Base-by-base conservation (phyloP, 2,797 vertebrate genomes). In the Enteromius radiatus region DNA sequence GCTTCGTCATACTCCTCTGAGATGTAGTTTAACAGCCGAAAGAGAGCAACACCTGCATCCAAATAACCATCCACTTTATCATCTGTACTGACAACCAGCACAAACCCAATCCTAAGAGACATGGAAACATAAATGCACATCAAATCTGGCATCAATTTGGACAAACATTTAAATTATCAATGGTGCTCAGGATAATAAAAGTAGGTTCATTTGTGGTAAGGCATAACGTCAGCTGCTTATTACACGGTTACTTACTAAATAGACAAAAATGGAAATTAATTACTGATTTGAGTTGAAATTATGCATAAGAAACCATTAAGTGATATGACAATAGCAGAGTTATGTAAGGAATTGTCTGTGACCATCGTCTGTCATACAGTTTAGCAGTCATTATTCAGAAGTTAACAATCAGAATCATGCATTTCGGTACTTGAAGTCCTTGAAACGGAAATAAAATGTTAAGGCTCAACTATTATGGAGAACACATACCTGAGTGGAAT, bases 21-120 rank as follows among this genome's bases (percentile, higher is more conserved):
- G 84, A 98, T 94, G 90, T 97, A 99, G 91, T 96, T 97, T 92
- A 98, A 95, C 84, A 96, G 92, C 91, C 96, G 91, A 95, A 96
- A 96, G 89, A 99, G 94, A 87, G 96, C 97, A 85, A 97, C 91
- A 75, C 97, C 97, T 61, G 95, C 94, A 74, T 98, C 96, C 68
- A 91, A 84, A 86, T 91, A 92, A 85, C 96, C 96, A 93, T 98
- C 96, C 85, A 95, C 91, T 88, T 94, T 92, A 90, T 97, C 95
- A 88, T 96, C 91, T 47, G 94, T 90, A 93, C 91, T 96, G 92
- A 99, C 92, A 92, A 97, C 87, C 91, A 99, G 98, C 90, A 98
- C 96, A 92, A 98, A 96, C 88, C 98, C 98, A 93, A 99, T 97
- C 94, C 98, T 99, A 88, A 68, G 85, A 80, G 84, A 90, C 86